Percentiles rank a stretch among this genome's conserved stretches.
Conservation (phyloP, 2,113 vertebrate genomes). For the Chamaetylas fuelleborni region DNA sequence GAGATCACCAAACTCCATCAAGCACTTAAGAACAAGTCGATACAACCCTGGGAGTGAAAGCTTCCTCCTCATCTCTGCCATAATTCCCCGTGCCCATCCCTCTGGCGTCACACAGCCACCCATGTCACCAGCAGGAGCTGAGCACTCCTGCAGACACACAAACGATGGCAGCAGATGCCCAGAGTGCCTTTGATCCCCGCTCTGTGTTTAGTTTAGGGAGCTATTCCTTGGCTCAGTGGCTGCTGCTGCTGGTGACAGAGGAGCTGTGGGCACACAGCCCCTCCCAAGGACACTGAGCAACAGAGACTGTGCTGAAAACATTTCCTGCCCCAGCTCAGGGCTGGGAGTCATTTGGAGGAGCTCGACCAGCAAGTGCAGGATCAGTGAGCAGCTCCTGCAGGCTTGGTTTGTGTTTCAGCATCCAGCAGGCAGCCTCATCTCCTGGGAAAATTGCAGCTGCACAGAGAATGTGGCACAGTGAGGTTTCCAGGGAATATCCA, state of each 20-base stretch:
- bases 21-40: neutral
- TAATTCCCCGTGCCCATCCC: neutral
- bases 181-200: neutral
- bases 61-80: neutral
- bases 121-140: neutral
- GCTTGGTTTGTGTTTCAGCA: neutral
- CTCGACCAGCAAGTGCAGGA: neutral
- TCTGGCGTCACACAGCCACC: neutral
- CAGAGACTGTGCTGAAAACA: neutral
- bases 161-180: neutral
- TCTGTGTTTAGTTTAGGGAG: neutral
- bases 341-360: neutral
- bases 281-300: neutral
- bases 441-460: neutral
- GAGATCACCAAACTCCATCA: neutral
- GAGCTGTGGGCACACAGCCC: neutral
- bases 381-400: neutral
- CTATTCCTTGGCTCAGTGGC: neutral
- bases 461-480: fast-evolving
- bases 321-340: neutral
- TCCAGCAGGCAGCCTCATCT: neutral
- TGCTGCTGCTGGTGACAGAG: neutral
- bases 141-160: neutral
- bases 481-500: neutral
- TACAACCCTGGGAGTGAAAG: neutral